Base-by-base conservation (phyloP, 2,797 vertebrate species). In the Streptopelia turtur region DNA sequence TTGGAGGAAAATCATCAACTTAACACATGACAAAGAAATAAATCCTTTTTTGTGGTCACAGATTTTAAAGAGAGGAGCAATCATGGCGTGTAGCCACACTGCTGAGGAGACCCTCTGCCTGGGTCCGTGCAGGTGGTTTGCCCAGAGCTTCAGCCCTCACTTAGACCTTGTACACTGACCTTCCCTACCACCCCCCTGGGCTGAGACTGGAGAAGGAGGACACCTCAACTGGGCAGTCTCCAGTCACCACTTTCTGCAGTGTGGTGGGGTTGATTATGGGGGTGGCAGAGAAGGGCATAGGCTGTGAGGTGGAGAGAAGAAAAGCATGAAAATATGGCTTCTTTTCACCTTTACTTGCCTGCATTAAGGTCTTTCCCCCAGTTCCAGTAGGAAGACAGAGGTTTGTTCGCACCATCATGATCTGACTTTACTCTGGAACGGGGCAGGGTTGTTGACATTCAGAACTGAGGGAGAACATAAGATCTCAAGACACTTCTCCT, bases 1-100 rank as follows among this genome's bases (percentile, higher is more conserved):
- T 76, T 78, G 59, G 59, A 82, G 47, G 15, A 94, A 93, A 95
- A 60, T 93, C 87, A 88, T 91, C 10, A 6, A 69, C 63, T 90
- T 63, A 79, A 39, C 66, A 81, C 35, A 66, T 55, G 50, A 89
- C 45, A 84, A 82, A 95, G 63, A 87, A 84, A 95, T 82, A 57
- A 94, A 35, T 70, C 90, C 55, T 82, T 63, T 45, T 91, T 72
- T 76, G 35, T 63, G 56, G 83, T 15, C 35, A 28, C 27, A 49
- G 56, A 60, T 79, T 77, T 70, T 76, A 69, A 81, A 78, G 37
- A 45, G 52, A 78, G 33, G n/a, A 83, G 35, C 64, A 56, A 33
- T 23, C 64, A 85, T 2, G 16, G 63, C 18, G 9, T 5, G 16
- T 4, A 79, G 16, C 27, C n/a, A 6, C 16, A 2, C 22, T 30